phyloP scores from a whole-genome alignment of 2,888 invertebrate species.

The Tanaodytes sp. region DNA sequence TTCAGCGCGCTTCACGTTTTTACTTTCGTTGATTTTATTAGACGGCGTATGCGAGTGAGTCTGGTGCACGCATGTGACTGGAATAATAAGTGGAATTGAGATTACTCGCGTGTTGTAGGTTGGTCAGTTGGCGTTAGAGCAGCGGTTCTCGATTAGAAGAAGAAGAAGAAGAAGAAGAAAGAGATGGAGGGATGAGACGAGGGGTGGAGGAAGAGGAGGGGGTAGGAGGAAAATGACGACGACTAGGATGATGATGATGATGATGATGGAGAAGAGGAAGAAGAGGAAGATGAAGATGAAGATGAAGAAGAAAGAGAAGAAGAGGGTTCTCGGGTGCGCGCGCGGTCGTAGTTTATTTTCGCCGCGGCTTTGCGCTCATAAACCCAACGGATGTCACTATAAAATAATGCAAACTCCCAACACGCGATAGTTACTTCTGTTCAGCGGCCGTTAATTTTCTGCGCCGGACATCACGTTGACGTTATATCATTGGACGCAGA shows the following conservation, averaged over 20 bases:
- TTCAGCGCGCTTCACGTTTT: constrained; percentile 26
- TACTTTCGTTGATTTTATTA: constrained; percentile 38
- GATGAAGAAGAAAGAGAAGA: no score
- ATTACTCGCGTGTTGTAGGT: constrained; percentile 48
- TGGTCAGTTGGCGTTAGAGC: constrained; percentile 48
- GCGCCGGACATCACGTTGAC: constrained; percentile 30
- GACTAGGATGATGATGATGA: no score
- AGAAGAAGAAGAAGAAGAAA: no score
- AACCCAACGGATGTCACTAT: constrained; percentile 55
- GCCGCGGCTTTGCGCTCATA: constrained; percentile 49
- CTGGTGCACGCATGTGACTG: constrained; percentile 37
- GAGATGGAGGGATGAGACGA: no score
- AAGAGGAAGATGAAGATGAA: no score
- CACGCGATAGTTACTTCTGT: constrained; percentile 63
- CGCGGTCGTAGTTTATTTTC: constrained; percentile 21
- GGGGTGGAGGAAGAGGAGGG: no score
- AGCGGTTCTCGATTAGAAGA: constrained; percentile 50
- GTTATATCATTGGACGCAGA: constrained; percentile 47
- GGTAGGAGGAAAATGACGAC: no score
- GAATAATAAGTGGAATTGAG: constrained; percentile 50
- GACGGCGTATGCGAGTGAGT: constrained; percentile 33
- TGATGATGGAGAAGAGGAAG: no score
- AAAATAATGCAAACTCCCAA: constrained; percentile 55
- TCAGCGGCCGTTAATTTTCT: constrained; percentile 66
- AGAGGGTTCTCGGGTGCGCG: no score